Evolutionary conservation across 2,797 vertebrate genomes (phyloP).

Genomic region (Eleutherodactylus coqui): DNA sequence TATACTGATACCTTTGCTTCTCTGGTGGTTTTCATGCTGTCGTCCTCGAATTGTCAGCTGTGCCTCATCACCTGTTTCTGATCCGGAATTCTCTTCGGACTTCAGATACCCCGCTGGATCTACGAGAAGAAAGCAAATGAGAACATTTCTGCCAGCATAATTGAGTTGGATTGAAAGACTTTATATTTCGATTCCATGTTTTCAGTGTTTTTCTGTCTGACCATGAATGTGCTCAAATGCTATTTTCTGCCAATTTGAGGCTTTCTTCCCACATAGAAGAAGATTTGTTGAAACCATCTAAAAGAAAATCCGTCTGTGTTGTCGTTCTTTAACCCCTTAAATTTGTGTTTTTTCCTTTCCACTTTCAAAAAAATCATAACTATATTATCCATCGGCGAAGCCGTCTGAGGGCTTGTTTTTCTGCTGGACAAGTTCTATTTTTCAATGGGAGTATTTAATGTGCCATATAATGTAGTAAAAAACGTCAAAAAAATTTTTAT

Average conservation of each 20-base stretch:
- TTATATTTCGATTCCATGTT: neutral
- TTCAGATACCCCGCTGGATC: conserved; percentile 86
- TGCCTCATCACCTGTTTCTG: conserved; percentile 90
- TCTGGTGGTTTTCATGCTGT: conserved; percentile 87
- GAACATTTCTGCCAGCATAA: neutral
- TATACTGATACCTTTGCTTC: conserved; percentile 86
- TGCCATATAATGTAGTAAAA: too few species aligned
- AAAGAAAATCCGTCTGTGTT: too few species aligned
- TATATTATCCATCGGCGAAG: too few species aligned
- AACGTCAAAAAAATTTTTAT: too few species aligned
- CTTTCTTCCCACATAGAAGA: too few species aligned
- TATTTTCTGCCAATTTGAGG: neutral
- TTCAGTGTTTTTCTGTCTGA: neutral
- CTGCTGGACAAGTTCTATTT: too few species aligned
- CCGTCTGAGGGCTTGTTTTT: too few species aligned
- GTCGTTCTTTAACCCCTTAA: too few species aligned
- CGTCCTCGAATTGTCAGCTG: conserved; percentile 95
- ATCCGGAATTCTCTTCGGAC: conserved; percentile 87
- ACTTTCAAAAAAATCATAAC: too few species aligned
- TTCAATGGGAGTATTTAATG: too few species aligned
- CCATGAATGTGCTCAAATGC: neutral
- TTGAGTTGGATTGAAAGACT: neutral
- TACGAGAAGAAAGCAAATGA: conserved; percentile 61
- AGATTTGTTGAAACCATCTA: too few species aligned
- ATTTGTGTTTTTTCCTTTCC: too few species aligned